Conservation (phyloP, 2,888 invertebrate species). For the Phymatocera aterrima region DNA sequence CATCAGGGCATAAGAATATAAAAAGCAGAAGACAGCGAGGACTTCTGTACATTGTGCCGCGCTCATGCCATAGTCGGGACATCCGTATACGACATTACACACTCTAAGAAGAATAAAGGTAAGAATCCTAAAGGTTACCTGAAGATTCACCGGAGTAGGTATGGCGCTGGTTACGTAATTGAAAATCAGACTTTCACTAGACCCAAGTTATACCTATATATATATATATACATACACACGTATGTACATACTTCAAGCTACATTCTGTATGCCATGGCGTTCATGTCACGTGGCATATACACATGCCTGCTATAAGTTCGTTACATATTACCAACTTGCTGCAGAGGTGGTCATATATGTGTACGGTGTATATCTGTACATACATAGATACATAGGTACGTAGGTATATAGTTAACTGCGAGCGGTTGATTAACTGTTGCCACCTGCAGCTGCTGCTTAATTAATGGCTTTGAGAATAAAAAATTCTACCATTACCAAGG, state of each 20-base stretch:
- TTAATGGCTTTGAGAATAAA: not conserved
- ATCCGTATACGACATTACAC: conserved; percentile 36
- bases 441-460: not conserved
- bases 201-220: not conserved
- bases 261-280: too few species aligned
- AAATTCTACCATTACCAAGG: not conserved
- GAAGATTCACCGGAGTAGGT: conserved; percentile 53
- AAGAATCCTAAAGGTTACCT: conserved; percentile 61
- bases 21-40: conserved; percentile 49
- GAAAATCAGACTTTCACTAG: conserved; percentile 63
- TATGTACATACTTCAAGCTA: not conserved
- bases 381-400: too few species aligned
- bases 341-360: too few species aligned
- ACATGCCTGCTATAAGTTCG: too few species aligned
- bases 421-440: conserved; percentile 20
- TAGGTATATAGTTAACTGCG: too few species aligned
- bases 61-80: conserved; percentile 1
- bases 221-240: not conserved
- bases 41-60: conserved; percentile 24
- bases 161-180: conserved; percentile 60
- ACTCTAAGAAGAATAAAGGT: too few species aligned
- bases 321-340: conserved; percentile 31
- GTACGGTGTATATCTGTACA: too few species aligned
- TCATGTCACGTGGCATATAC: not conserved
- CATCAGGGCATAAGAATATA: too few species aligned